Evolutionary conservation across 92 coral and sea anemone species (phyloP), one percentile per base, ranked within the genome.

Genomic region (Pocillopora grandis): DNA sequence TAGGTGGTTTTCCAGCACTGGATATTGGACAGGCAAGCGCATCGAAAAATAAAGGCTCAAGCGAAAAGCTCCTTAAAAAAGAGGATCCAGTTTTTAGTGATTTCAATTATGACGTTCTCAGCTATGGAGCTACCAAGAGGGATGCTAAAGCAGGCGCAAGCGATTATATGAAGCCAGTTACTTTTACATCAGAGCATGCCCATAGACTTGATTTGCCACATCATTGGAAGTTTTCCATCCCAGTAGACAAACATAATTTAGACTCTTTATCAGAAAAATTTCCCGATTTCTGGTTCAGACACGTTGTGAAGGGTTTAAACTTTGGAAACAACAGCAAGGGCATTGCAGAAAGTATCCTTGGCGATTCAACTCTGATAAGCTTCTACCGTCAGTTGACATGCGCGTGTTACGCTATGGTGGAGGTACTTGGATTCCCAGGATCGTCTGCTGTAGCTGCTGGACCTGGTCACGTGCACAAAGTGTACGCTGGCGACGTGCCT

Each of bases 1-100:
- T 89, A 2, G 95, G 93, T n/a, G 99, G 99, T n/a, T 90, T 97
- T 88, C 99, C 99, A 1, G 98, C 90, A 9, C 75, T 79, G 33
- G 98, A 97, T 85, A 72, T 82, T 9, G 95, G 94, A 52, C 92
- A 85, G 70, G 81, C 86, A 48, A 61, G 58, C 18, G 71, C 72
- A 19, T 16, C 59, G 0, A 59, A 61, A 19, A 16, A 57, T 14
- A 79, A 60, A 19, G 84, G 58, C 12, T 62, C 49, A 56, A 61
- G 58, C 63, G 55, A 57, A 52, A 27, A 77, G 3, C 66, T 79
- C 49, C 31, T 66, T 1, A 66, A 80, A 55, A 65, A 62, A 14
- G 77, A 71, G 17, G 36, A 71, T 36, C 49, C 92, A 13, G 81
- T 84, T 70, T 64, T 62, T 52, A 63, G 80, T 37, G 69, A 71